phyloP scores from a whole-genome alignment of 2,888 invertebrate genomes.

The Nebria salina region DNA sequence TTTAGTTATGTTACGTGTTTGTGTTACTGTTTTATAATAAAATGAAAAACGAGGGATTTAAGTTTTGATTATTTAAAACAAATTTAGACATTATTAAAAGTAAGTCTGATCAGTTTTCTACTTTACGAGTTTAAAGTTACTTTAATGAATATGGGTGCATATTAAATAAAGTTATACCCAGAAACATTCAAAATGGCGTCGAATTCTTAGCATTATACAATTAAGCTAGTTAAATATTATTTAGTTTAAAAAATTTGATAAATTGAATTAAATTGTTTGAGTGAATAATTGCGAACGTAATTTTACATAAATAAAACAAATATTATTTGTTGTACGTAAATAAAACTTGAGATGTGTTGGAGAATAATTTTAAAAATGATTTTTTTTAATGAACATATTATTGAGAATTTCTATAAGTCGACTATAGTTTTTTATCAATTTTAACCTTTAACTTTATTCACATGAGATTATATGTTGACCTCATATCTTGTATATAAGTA shows the following conservation, averaged over 20 bases:
- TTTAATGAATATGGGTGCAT: background rate
- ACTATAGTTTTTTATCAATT: background rate
- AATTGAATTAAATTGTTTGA: background rate
- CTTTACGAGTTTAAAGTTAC: too few relatives aligned
- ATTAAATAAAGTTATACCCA: background rate
- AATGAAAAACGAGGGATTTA: too few relatives aligned
- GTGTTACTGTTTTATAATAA: too few relatives aligned
- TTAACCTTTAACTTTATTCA: conserved; percentile 17
- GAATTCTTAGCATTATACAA: background rate
- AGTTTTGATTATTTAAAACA: too few relatives aligned
- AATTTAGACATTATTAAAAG: too few relatives aligned
- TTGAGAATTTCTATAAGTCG: background rate
- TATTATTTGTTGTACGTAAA: background rate
- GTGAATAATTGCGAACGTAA: background rate
- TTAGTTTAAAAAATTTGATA: background rate
- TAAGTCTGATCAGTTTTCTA: too few relatives aligned
- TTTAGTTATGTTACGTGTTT: too few relatives aligned
- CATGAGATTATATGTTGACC: conserved; percentile 33
- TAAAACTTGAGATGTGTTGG: background rate
- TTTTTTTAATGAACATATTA: background rate
- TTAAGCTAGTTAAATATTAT: background rate
- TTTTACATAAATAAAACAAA: background rate
- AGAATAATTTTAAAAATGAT: background rate
- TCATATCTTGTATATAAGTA: background rate
- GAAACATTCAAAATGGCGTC: background rate